phyloP scores from a whole-genome alignment of 2,888 invertebrate species.

The Exephanes ischioxanthus region DNA sequence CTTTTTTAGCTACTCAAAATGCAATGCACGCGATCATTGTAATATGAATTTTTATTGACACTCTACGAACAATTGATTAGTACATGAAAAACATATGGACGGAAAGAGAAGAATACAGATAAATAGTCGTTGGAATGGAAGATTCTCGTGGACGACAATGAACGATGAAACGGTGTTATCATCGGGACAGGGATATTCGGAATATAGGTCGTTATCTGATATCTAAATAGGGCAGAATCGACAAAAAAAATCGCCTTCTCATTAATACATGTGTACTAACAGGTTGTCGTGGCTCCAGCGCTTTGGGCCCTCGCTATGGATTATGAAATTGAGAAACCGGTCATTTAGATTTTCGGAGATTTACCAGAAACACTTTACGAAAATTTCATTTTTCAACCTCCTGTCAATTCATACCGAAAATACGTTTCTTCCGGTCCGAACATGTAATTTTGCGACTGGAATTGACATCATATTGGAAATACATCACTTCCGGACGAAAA shows the following conservation, averaged over 20 bases:
- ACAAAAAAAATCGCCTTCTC: slow-evolving; percentile 14
- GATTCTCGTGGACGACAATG: slow-evolving; percentile 1
- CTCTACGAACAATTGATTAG: slow-evolving; percentile 23
- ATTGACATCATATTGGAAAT: too few relatives aligned
- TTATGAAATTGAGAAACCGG: not conserved
- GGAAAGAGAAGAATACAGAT: slow-evolving; percentile 16
- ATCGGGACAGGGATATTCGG: not conserved
- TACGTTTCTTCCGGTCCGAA: too few relatives aligned
- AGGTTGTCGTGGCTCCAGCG: not conserved
- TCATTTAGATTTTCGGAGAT: not conserved
- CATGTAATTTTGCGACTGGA: too few relatives aligned
- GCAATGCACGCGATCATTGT: not conserved
- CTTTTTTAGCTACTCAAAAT: not conserved
- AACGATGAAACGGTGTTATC: not conserved
- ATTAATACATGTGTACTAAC: not conserved
- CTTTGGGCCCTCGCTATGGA: too few relatives aligned
- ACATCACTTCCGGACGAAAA: too few relatives aligned
- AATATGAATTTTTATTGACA: slow-evolving; percentile 20
- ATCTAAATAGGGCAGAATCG: slow-evolving; percentile 22
- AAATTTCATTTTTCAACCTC: too few relatives aligned
- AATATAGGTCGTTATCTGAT: slow-evolving; percentile 2
- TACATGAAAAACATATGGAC: slow-evolving; percentile 48
- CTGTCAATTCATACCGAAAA: too few relatives aligned
- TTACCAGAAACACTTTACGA: too few relatives aligned
- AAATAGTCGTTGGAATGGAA: not conserved